Conservation (phyloP, 2,113 vertebrate species). For the Seriola quinqueradiata region DNA sequence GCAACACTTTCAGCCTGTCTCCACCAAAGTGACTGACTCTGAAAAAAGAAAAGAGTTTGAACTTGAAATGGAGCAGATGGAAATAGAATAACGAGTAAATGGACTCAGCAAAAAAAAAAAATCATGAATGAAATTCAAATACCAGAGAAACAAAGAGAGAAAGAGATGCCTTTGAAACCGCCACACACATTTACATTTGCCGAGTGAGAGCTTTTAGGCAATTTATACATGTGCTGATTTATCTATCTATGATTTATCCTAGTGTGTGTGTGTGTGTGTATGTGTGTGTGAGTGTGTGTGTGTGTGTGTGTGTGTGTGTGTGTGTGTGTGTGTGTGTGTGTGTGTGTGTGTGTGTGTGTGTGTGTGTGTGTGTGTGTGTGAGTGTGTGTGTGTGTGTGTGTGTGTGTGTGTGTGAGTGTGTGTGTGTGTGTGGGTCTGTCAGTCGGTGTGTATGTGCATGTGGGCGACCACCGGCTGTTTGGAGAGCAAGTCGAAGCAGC, state of each 20-base stretch:
- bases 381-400: too few species aligned
- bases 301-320: not conserved
- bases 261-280: not conserved
- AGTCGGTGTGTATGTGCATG: slow-evolving; percentile 9
- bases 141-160: not conserved
- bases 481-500: slow-evolving; percentile 36
- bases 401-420: slow-evolving; percentile 2
- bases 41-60: not conserved
- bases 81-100: slow-evolving; percentile 16
- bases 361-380: slow-evolving; percentile 24
- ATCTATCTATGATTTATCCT: not conserved
- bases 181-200: not conserved
- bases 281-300: slow-evolving; percentile 7
- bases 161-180: not conserved
- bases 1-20: slow-evolving; percentile 16
- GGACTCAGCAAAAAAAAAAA: not conserved
- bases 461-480: slow-evolving; percentile 18
- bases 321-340: not conserved
- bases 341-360: slow-evolving; percentile 13
- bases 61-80: slow-evolving; percentile 26
- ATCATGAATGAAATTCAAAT: slow-evolving; percentile 35
- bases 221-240: slow-evolving; percentile 2
- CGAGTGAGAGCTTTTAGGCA: slow-evolving; percentile 4
- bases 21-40: slow-evolving; percentile 25
- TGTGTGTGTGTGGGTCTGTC: slow-evolving; percentile 11